A percentile compares a stretch with the other conserved stretches of the same genome.
Conservation (phyloP, 2,888 invertebrate species). For the Galerucella calmariensis region DNA sequence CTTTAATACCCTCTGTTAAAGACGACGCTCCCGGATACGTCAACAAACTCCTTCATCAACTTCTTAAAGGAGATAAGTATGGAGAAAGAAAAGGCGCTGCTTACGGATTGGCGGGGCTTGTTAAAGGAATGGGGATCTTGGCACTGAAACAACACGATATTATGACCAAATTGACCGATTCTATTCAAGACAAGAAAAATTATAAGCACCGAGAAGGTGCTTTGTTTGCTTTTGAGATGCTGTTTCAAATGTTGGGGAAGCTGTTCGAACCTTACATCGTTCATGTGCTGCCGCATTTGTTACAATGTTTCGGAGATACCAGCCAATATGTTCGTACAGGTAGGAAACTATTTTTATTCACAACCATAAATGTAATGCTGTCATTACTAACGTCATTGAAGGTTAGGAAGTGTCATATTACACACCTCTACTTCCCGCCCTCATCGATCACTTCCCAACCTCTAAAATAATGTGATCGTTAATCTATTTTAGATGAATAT, state of each 20-base stretch:
- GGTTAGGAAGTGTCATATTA: too few species aligned
- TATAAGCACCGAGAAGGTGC: slow-evolving; percentile 95
- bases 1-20: slow-evolving; percentile 91
- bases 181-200: slow-evolving; percentile 97
- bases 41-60: slow-evolving; percentile 84
- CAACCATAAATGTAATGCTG: too few species aligned
- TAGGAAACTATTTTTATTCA: background rate
- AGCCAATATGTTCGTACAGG: slow-evolving; percentile 91
- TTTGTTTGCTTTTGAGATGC: slow-evolving; percentile 96
- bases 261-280: slow-evolving; percentile 99
- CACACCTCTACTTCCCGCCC: too few species aligned
- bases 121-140: slow-evolving; percentile 96
- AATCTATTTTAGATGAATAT: too few species aligned
- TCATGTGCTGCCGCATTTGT: slow-evolving; percentile 92
- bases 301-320: slow-evolving; percentile 95
- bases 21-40: slow-evolving; percentile 90
- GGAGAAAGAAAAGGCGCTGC: slow-evolving; percentile 96
- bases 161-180: slow-evolving; percentile 91
- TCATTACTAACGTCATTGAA: too few species aligned
- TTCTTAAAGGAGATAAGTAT: slow-evolving; percentile 92
- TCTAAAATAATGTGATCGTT: too few species aligned
- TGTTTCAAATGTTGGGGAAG: slow-evolving; percentile 93
- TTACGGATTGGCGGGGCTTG: slow-evolving; percentile 95
- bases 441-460: too few species aligned
- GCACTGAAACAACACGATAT: slow-evolving; percentile 95